Conservation (phyloP, 2,797 vertebrate genomes). For the Micrastur ruficollis region DNA sequence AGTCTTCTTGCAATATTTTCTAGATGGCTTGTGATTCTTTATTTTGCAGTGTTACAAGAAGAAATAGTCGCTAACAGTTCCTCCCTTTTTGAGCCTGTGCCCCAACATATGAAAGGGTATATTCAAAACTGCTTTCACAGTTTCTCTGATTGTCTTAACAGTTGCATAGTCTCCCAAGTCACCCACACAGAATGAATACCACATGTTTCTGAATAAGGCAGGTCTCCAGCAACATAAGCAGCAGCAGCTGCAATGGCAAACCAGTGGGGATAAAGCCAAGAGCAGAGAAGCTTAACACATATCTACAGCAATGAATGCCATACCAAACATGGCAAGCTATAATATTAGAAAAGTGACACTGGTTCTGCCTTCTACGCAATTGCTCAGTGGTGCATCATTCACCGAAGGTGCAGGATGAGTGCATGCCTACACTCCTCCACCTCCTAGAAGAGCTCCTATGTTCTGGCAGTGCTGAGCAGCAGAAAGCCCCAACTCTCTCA, state of each 20-base stretch:
- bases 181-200: not conserved
- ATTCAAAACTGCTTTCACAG: not conserved
- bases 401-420: not conserved
- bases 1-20: constrained; percentile 45
- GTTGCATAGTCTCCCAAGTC: not conserved
- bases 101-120: not conserved
- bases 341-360: not conserved
- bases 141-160: not conserved
- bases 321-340: not conserved
- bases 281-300: not conserved
- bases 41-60: not conserved
- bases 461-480: not conserved
- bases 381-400: not conserved
- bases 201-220: not conserved
- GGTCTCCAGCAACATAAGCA: not conserved
- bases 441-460: not conserved
- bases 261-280: not conserved
- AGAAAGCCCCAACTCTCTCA: not conserved
- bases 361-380: not conserved
- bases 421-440: not conserved
- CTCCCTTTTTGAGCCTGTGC: not conserved
- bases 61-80: not conserved
- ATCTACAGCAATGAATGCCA: not conserved
- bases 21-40: not conserved
- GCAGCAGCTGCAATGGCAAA: not conserved